Evolutionary conservation across 2,888 invertebrate genomes (phyloP).

Genomic region (Andrena flavipes): DNA sequence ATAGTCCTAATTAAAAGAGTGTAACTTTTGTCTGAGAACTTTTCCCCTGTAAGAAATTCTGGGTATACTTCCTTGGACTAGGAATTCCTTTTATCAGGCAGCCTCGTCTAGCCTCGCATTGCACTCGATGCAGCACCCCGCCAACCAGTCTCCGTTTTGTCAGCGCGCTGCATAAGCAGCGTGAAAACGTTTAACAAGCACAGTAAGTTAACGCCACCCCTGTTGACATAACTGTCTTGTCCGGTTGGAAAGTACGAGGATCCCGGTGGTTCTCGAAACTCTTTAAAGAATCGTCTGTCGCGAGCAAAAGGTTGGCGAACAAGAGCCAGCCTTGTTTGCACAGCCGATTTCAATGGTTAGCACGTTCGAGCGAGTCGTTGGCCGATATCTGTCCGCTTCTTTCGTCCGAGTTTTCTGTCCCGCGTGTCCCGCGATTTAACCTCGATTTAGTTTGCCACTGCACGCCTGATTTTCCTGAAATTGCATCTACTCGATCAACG

Average conservation of each 20-base stretch:
- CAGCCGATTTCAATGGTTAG: constrained; percentile 44
- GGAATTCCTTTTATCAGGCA: neutral
- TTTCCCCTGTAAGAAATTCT: no score
- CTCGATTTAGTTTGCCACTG: neutral
- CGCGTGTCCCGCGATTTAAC: neutral
- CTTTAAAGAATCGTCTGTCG: constrained; percentile 15
- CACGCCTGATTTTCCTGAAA: neutral
- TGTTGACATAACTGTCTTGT: constrained; percentile 55
- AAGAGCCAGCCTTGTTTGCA: constrained; percentile 14
- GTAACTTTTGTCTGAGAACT: no score
- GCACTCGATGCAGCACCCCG: constrained; percentile 17
- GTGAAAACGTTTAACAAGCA: constrained; percentile 25
- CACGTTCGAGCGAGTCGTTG: neutral
- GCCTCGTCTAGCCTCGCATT: neutral
- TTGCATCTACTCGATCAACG: neutral
- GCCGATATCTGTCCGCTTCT: constrained; percentile 16
- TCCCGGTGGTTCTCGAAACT: constrained; percentile 4
- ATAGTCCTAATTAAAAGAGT: no score
- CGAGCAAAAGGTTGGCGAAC: neutral
- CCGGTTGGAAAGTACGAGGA: constrained; percentile 33
- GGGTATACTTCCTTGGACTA: neutral
- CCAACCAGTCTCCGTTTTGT: constrained; percentile 33
- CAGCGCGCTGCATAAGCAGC: constrained; percentile 28
- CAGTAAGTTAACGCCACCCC: neutral
- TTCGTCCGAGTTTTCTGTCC: neutral